Evolutionary conservation across 2,113 vertebrate genomes (phyloP).

Genomic region (Crotalus helleri): DNA sequence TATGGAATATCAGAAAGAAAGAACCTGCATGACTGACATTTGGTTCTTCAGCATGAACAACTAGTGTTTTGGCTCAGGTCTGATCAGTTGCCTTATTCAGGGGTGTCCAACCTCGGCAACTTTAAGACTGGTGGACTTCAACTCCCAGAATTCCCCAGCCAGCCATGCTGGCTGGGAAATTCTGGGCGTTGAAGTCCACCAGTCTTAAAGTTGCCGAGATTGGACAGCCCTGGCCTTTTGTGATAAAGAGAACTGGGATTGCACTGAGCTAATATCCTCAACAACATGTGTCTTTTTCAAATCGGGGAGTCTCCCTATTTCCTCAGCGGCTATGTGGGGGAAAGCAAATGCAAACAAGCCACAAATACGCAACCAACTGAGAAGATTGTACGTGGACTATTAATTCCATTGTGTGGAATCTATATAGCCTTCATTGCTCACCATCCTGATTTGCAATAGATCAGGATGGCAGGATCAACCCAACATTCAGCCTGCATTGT

Average conservation of each 20-base stretch:
- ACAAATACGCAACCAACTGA: background rate
- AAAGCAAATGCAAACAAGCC: background rate
- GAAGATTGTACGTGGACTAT: background rate
- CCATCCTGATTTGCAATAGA: background rate
- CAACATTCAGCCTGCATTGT: background rate
- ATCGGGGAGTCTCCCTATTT: background rate
- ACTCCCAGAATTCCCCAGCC: too few species aligned
- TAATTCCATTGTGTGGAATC: background rate
- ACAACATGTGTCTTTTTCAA: background rate
- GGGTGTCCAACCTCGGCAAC: background rate
- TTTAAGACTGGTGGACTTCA: background rate
- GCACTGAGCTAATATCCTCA: background rate
- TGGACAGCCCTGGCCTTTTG: background rate
- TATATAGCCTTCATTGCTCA: background rate
- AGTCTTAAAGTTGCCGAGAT: background rate
- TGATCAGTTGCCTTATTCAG: background rate
- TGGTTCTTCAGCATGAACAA: constrained; percentile 33
- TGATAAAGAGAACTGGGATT: background rate
- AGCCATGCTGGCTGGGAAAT: background rate
- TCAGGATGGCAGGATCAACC: background rate
- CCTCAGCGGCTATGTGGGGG: background rate
- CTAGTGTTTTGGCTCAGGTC: background rate
- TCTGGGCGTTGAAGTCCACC: background rate
- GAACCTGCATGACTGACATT: background rate
- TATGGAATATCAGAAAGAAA: background rate